phyloP scores from a whole-genome alignment of 2,888 invertebrate genomes.

The Pantelozetes paolii region DNA sequence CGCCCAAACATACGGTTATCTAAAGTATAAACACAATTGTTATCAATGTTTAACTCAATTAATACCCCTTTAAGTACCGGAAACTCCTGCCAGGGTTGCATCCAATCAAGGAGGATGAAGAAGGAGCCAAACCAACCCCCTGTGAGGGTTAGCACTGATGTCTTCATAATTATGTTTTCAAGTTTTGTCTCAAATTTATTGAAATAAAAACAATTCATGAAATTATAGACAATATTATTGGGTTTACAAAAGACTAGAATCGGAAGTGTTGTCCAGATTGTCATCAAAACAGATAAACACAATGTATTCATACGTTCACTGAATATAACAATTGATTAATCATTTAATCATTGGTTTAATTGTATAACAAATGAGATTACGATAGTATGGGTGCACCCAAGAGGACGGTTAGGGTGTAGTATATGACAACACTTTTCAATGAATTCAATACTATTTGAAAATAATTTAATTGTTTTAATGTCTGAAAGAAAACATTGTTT shows the following conservation, averaged over 20 bases:
- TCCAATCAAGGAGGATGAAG: conserved; percentile 20
- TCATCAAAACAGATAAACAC: conserved; percentile 10
- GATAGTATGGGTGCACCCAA: conserved; percentile 28
- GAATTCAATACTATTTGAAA: background rate
- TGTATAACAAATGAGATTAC: background rate
- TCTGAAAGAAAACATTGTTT: background rate
- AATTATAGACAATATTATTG: background rate
- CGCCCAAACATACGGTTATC: conserved; percentile 18
- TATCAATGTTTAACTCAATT: background rate
- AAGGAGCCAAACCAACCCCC: conserved; percentile 30
- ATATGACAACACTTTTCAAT: conserved; percentile 1
- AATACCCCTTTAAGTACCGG: background rate
- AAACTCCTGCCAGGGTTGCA: conserved; percentile 32
- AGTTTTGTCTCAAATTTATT: background rate
- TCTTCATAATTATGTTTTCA: background rate
- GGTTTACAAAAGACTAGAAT: conserved; percentile 1
- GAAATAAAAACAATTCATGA: background rate
- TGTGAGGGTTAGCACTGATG: background rate
- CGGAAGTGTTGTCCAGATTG: conserved; percentile 13
- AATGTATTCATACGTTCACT: background rate
- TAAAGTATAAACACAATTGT: background rate
- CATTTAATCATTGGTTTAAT: background rate
- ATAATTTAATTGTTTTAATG: background rate
- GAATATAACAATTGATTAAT: background rate
- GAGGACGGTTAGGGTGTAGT: background rate